Base-by-base conservation (phyloP, 2,888 invertebrate genomes). In the Endotricha flammealis region DNA sequence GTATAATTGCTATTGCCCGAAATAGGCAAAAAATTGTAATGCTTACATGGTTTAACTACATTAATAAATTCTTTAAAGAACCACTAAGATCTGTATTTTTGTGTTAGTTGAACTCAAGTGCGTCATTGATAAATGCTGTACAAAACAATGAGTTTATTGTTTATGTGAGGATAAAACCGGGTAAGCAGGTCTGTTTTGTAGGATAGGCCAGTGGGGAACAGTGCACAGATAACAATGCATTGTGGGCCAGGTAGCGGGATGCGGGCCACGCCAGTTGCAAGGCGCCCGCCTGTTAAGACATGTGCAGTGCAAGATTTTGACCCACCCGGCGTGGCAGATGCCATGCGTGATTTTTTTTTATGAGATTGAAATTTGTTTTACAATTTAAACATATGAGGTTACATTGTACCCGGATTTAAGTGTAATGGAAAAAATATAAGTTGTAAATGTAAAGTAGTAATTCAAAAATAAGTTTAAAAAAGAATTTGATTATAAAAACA, bases 171-270 rank as follows among this genome's bases (percentile, higher is more conserved):
- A 81, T 73, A 79, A 77, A 72, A 70, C 66, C 63, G 68, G 58
- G 65, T 67, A 64, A 67, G 69, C 70, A 74, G 71, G 73, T 74
- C 63, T 53, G 56, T 50, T 66, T 78, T 78, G 71, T 78, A 50
- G 49, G 48, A 42, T 38, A 43, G 48, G 48, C 41, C 39, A 54
- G 44, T 50, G 49, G 63, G 63, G 60, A 53, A 44, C 42, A 44
- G n/a, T n/a, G 20, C 20, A 7, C 20, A 51, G 51, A 57, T 48
- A 72, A 81, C 78, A 81, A 80, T 76, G 61, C 53, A 36, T 39
- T 52, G 48, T 40, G 48, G 47, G 48, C 71, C 83, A 83, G 83
- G 82, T 83, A 83, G 79, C 57, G 68, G 64, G 70, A 75, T 76
- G 76, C 75, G 78, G 82, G 79, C 52, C 38, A 31, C 23, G 25